Base-by-base conservation (phyloP, 2,797 vertebrate species). In the Amblyopsis hoosieri region DNA sequence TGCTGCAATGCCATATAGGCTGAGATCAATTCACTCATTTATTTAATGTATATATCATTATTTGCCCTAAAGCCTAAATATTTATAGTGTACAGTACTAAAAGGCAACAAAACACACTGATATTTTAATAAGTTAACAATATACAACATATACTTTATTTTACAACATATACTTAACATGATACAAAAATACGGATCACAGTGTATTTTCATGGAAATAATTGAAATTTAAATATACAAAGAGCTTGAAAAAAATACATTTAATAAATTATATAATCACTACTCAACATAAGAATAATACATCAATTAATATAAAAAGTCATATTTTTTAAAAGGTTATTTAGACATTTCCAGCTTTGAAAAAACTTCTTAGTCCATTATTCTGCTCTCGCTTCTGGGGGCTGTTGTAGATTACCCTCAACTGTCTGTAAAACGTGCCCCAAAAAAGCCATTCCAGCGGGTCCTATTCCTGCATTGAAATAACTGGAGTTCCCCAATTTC, bases 221-320 rank as follows among this genome's bases (percentile, higher is more conserved):
- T 92, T 91, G 89, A 92, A 95, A 94, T 91, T 91, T 89, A 91
- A 94, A 94, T 92, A 91, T 92, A 95, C 93, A 94, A 85, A 89
- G 90, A 94, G 88, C 89, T 90, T 93, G 92, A 84, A 93, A 96
- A 91, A 94, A 94, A 85, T 17, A 68, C 92, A 94, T 92, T 96
- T 96, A 96, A 99, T 99, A 99, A 99, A 98, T 99, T 98, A 99
- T 96, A 97, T 95, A 96, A 92, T 95, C 94, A 94, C 94, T 95
- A 94, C 95, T 92, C 93, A 93, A 84, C 90, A 91, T 90, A 89
- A 85, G 86, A 94, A 96, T 93, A 93, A 93, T 86, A 90, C 90
- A 84, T 85, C 75, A 74, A 76, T 85, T 82, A 82, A 82, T 75
- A 82, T 55, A 81, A 78, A 81, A 78, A 64, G 12, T 45, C 62